A percentile compares a stretch with the other conserved stretches of the same genome.
These are phyloP conservation scores for Bombylius major DNA, from an alignment of 2,888 invertebrate species.

Conservation along the genomic window DNA sequence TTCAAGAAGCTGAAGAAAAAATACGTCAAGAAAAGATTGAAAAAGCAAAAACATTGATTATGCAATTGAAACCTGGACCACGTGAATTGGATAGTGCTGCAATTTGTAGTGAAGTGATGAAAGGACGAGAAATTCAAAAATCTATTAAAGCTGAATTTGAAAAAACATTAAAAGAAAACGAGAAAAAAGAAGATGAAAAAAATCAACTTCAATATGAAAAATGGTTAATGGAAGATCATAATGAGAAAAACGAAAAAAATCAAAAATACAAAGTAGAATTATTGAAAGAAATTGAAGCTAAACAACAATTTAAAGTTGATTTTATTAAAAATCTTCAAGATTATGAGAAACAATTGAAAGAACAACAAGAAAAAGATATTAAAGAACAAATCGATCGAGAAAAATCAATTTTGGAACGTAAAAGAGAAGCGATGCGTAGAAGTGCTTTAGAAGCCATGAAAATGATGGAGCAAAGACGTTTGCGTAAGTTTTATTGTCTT, in stretches of 20 bases:
- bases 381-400: slow-evolving; percentile 33
- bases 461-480: slow-evolving; percentile 25
- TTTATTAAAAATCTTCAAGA: slow-evolving; percentile 17
- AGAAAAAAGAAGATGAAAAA: slow-evolving; percentile 27
- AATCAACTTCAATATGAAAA: slow-evolving; percentile 29
- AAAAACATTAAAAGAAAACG: slow-evolving; percentile 19
- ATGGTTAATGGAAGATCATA: slow-evolving; percentile 29
- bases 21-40: slow-evolving; percentile 24
- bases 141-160: slow-evolving; percentile 25
- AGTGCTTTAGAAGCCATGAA: slow-evolving; percentile 28
- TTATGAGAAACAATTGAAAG: slow-evolving; percentile 19
- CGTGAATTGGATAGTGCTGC: slow-evolving; percentile 30
- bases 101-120: slow-evolving; percentile 29
- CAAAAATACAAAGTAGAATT: slow-evolving; percentile 27
- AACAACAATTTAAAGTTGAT: slow-evolving; percentile 19
- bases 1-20: slow-evolving; percentile 23
- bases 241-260: slow-evolving; percentile 19
- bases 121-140: slow-evolving; percentile 27
- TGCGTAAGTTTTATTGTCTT: slow-evolving; percentile 17
- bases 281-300: slow-evolving; percentile 24
- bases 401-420: slow-evolving; percentile 20
- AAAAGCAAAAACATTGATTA: slow-evolving; percentile 27
- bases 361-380: slow-evolving; percentile 24
- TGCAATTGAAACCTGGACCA: slow-evolving; percentile 29
- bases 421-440: slow-evolving; percentile 21